Evolutionary conservation across 2,888 invertebrate species (phyloP).

Genomic region (Drosophila helvetica): DNA sequence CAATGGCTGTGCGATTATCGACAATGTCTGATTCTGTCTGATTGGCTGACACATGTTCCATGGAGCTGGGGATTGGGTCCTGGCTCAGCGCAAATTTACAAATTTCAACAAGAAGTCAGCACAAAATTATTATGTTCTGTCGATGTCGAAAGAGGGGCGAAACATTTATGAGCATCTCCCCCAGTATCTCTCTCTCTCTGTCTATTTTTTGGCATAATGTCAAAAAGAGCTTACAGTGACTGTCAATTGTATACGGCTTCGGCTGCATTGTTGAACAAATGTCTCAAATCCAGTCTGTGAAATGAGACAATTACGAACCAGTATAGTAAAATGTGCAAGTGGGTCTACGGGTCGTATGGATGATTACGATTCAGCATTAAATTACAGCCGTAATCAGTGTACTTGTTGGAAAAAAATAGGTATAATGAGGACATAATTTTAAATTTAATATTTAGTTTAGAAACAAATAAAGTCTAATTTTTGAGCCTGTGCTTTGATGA

Average conservation of each 20-base stretch:
- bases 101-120: slow-evolving; percentile 79
- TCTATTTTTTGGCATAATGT: slow-evolving; percentile 38
- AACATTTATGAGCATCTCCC: slow-evolving; percentile 30
- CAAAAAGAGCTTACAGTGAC: slow-evolving; percentile 42
- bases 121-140: slow-evolving; percentile 69
- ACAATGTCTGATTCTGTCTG: slow-evolving; percentile 42
- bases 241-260: slow-evolving; percentile 22
- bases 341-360: neutral
- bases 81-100: slow-evolving; percentile 70
- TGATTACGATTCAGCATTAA: neutral
- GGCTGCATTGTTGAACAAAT: neutral
- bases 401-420: neutral
- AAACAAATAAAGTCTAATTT: too few species aligned
- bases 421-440: too few species aligned
- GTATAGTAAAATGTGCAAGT: neutral
- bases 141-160: slow-evolving; percentile 20
- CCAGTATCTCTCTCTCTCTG: neutral
- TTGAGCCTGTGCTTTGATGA: too few species aligned
- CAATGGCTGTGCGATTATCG: slow-evolving; percentile 66
- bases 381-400: neutral
- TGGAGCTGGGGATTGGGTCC: slow-evolving; percentile 26
- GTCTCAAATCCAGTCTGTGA: neutral
- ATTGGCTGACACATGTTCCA: slow-evolving; percentile 35
- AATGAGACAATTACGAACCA: neutral
- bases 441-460: too few species aligned